These are phyloP conservation scores for Eupithecia exiguata DNA, from an alignment of 2,888 invertebrate species.

Conservation along the genomic window DNA sequence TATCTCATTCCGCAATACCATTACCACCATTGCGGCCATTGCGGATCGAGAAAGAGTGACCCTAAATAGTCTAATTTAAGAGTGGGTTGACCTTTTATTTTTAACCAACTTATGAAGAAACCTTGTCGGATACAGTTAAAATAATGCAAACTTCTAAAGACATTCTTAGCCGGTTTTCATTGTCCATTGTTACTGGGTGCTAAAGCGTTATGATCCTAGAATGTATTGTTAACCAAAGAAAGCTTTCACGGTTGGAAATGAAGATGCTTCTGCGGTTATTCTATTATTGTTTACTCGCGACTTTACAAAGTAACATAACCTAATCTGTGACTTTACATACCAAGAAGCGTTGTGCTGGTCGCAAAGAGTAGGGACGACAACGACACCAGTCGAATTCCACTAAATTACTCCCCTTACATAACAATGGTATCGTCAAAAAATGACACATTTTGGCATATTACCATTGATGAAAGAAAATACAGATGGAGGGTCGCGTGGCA, in stretches of 20 bases:
- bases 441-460: no score
- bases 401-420: no score
- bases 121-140: background rate
- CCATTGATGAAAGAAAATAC: no score
- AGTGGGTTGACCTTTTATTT: no score
- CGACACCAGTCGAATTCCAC: background rate
- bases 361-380: background rate
- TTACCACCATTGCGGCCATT: no score
- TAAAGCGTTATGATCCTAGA: slow-evolving; percentile 1
- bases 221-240: slow-evolving; percentile 12
- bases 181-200: slow-evolving; percentile 27
- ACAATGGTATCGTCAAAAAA: no score
- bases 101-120: no score
- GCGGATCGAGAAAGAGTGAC: no score
- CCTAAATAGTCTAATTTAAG: no score
- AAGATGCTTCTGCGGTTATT: background rate
- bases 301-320: background rate
- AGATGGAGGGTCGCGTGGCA: no score
- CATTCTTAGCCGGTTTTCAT: slow-evolving; percentile 30
- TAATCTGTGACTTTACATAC: background rate
- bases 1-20: no score
- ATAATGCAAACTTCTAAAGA: slow-evolving; percentile 28
- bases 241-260: slow-evolving; percentile 9
- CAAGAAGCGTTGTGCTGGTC: background rate
- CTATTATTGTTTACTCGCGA: background rate